phyloP scores from a whole-genome alignment of 2,888 invertebrate species.

The Latheticus oryzae region DNA sequence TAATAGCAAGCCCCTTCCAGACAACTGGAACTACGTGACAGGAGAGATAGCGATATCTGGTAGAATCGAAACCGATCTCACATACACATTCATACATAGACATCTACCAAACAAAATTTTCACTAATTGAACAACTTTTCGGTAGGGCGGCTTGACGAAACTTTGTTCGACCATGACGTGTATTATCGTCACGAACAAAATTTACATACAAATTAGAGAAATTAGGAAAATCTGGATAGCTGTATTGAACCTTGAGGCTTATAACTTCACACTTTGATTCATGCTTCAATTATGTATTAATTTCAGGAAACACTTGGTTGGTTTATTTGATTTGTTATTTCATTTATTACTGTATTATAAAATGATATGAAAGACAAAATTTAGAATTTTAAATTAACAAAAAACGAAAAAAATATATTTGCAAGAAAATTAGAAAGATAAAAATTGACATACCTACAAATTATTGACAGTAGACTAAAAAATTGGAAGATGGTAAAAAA shows the following conservation, averaged over 20 bases:
- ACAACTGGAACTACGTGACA: constrained; percentile 46
- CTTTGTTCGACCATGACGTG: constrained; percentile 34
- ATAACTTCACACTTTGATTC: constrained; percentile 5
- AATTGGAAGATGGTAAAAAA: too few relatives aligned
- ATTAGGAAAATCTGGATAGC: constrained; percentile 34
- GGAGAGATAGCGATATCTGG: constrained; percentile 42
- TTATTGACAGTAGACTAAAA: too few relatives aligned
- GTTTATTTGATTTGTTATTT: too few relatives aligned
- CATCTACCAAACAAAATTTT: too few relatives aligned
- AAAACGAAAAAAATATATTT: too few relatives aligned
- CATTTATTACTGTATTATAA: too few relatives aligned
- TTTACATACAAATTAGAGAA: constrained; percentile 42
- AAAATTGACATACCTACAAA: too few relatives aligned
- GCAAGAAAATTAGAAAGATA: too few relatives aligned
- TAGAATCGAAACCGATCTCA: constrained; percentile 34
- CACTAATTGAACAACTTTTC: constrained; percentile 41
- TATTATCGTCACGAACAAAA: constrained; percentile 39
- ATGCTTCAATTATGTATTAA: constrained; percentile 30
- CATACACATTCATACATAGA: constrained; percentile 36
- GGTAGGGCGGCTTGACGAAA: constrained; percentile 31
- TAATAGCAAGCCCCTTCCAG: constrained; percentile 44
- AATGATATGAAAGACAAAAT: too few relatives aligned
- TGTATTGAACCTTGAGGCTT: constrained; percentile 28
- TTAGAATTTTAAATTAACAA: too few relatives aligned
- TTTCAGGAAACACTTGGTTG: too few relatives aligned